These are phyloP conservation scores for Drosophila varians DNA, from an alignment of 1,140 invertebrate genomes.

Conservation along the genomic window DNA sequence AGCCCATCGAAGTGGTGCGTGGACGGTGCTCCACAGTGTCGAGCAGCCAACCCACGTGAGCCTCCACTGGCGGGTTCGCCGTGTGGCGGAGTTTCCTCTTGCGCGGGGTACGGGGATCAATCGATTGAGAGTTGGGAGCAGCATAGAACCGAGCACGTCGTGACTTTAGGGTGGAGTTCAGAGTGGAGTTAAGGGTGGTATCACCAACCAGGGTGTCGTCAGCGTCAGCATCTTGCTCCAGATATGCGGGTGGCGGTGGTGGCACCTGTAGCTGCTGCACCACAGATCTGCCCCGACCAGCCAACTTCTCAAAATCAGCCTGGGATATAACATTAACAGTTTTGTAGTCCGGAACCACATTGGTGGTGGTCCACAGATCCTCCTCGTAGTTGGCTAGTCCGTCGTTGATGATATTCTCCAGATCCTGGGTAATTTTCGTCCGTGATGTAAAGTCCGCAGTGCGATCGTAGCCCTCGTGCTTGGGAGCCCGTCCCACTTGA, in stretches of 20 bases:
- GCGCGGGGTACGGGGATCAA: constrained; percentile 88
- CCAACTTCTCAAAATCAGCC: constrained; percentile 93
- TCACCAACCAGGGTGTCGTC: constrained; percentile 65
- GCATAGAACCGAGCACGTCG: constrained; percentile 93
- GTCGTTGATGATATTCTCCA: constrained; percentile 97
- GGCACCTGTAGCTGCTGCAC: constrained; percentile 86
- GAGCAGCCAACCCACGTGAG: constrained; percentile 99
- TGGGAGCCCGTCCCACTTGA: constrained; percentile 89
- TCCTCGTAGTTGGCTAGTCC: constrained; percentile 97
- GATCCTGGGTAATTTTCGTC: constrained; percentile 96
- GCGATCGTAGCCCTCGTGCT: constrained; percentile 95
- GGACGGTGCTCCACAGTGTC: constrained; percentile 93
- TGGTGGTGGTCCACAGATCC: constrained; percentile 89
- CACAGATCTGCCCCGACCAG: constrained; percentile 84
- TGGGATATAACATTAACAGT: constrained; percentile 96
- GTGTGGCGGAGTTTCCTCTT: constrained; percentile 97
- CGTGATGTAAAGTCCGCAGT: constrained; percentile 93
- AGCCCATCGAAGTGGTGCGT: constrained; percentile 90
- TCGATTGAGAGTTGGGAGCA: constrained; percentile 92
- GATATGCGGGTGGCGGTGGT: constrained; percentile 88
- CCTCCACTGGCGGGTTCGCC: constrained; percentile 95
- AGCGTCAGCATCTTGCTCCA: constrained; percentile 42
- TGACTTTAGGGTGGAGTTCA: constrained; percentile 74
- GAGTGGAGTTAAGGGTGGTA: constrained; percentile 67
- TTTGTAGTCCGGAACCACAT: constrained; percentile 87